Percentiles rank a stretch among this genome's conserved stretches.
Evolutionary conservation across 2,113 vertebrate genomes (phyloP).

Genomic region (Hemichromis elongatus): DNA sequence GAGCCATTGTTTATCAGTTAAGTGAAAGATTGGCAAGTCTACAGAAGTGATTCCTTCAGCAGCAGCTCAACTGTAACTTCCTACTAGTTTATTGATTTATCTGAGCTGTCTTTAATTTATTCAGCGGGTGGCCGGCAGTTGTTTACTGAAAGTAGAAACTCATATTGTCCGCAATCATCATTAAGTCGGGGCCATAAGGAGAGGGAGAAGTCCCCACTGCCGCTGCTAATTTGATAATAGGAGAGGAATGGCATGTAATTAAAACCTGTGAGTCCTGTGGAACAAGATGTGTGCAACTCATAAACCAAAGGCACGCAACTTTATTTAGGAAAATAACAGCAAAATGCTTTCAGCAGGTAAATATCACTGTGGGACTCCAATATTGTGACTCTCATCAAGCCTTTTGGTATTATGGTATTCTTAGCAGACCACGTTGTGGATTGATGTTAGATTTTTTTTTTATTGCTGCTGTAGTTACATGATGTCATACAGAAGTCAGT

Average conservation of each 20-base stretch:
- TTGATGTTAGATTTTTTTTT: neutral
- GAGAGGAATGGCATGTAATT: conserved; percentile 53
- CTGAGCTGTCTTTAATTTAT: conserved; percentile 27
- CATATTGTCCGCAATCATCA: conserved; percentile 63
- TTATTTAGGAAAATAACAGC: neutral
- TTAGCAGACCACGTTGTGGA: neutral
- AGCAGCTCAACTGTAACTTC: conserved; percentile 21
- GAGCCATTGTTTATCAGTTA: conserved; percentile 9
- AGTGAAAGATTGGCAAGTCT: neutral
- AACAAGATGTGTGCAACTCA: neutral
- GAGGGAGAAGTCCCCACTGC: conserved; percentile 21
- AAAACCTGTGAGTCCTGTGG: conserved; percentile 29
- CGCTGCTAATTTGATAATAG: conserved; percentile 54
- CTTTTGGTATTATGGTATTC: neutral
- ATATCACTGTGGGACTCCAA: neutral
- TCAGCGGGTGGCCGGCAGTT: conserved; percentile 10
- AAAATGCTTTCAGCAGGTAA: neutral
- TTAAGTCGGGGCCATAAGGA: conserved; percentile 42
- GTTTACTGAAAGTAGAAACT: conserved; percentile 60
- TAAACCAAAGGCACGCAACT: neutral
- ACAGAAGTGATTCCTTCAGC: neutral
- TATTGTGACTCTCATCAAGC: neutral
- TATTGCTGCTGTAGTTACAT: neutral
- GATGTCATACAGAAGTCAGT: conserved; percentile 34
- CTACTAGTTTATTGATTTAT: conserved; percentile 29